A percentile compares a stretch with the other conserved stretches of the same genome.
Conservation (phyloP, 1,140 invertebrate species). For the Heliconius nattereri region DNA sequence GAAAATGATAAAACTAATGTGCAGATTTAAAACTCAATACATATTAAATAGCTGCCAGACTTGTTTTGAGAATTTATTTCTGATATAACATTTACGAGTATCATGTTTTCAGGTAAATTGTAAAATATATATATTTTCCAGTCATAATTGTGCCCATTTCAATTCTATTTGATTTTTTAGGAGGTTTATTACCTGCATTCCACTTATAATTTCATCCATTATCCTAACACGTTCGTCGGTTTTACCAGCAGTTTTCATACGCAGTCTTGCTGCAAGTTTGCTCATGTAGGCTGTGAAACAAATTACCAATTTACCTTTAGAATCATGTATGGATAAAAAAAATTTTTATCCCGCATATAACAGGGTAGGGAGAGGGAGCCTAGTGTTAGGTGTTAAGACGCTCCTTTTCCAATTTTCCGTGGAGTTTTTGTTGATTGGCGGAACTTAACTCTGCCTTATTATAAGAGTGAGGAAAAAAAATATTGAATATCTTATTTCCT, state of each 20-base stretch:
- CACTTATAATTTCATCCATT: constrained; percentile 91
- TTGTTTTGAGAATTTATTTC: background rate
- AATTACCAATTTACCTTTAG: constrained; percentile 21
- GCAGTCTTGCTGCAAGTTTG: constrained; percentile 82
- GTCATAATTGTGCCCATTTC: background rate
- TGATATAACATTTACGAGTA: background rate
- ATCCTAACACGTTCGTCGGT: constrained; percentile 88
- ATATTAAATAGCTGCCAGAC: background rate
- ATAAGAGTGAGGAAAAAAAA: no score
- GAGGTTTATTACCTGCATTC: constrained; percentile 84
- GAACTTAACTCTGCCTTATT: no score
- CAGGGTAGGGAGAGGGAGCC: no score
- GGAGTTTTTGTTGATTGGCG: no score
- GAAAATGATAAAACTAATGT: background rate
- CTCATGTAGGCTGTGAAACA: constrained; percentile 82
- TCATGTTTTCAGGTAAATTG: background rate
- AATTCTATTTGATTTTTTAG: no score
- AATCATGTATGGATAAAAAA: no score
- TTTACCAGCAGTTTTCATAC: constrained; percentile 83
- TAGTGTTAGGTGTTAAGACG: no score
- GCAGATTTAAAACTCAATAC: background rate
- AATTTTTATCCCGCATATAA: no score
- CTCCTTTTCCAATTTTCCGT: no score
- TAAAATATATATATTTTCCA: background rate
- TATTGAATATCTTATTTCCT: no score